A percentile compares a stretch with the other conserved stretches of the same genome.
These are phyloP conservation scores for Luehdorfia chinensis DNA, from an alignment of 1,140 invertebrate species.

Conservation along the genomic window DNA sequence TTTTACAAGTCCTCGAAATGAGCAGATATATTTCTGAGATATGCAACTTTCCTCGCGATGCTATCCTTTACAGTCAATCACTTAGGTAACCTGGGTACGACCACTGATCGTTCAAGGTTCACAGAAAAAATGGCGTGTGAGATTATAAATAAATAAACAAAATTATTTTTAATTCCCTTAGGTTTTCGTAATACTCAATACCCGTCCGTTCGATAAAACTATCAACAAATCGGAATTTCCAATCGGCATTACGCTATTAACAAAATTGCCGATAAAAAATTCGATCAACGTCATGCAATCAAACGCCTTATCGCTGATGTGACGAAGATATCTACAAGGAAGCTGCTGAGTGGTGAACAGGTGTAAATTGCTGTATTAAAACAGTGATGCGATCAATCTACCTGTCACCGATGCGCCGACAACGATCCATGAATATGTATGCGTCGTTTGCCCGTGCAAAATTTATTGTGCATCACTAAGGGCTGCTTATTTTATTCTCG, in stretches of 20 bases:
- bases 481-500: not conserved
- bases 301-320: constrained; percentile 6
- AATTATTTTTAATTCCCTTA: too few relatives aligned
- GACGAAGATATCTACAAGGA: constrained; percentile 39
- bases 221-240: not conserved
- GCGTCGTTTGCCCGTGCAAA: constrained; percentile 20
- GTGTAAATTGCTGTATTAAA: constrained; percentile 64
- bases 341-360: constrained; percentile 36
- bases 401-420: constrained; percentile 31
- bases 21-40: too few relatives aligned
- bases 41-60: too few relatives aligned
- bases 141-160: too few relatives aligned
- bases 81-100: too few relatives aligned
- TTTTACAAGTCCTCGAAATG: too few relatives aligned
- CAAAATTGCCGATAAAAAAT: constrained; percentile 7
- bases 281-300: not conserved
- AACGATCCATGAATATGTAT: constrained; percentile 29
- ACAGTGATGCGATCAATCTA: constrained; percentile 41
- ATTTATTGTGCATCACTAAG: constrained; percentile 29
- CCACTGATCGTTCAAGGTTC: too few relatives aligned
- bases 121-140: too few relatives aligned
- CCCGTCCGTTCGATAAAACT: not conserved
- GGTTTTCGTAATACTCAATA: not conserved
- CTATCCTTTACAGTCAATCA: too few relatives aligned
- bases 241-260: not conserved